Percentiles rank a stretch among this genome's conserved stretches.
These are phyloP conservation scores for Synergus gifuensis DNA, from an alignment of 2,888 invertebrate genomes.

Conservation along the genomic window DNA sequence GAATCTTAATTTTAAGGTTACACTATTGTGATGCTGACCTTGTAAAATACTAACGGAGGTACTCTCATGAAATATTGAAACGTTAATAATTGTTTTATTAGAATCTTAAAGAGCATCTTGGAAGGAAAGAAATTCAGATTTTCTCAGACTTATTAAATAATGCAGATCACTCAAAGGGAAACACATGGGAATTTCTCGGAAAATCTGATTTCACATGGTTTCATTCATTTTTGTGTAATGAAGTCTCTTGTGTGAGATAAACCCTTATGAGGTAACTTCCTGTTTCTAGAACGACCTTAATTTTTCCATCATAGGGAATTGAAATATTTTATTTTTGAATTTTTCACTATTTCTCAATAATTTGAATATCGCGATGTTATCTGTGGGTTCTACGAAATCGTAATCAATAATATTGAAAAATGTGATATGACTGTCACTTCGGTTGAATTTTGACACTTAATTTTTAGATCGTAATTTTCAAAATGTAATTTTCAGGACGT, in stretches of 20 bases:
- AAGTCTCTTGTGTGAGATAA: background rate
- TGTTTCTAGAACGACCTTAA: background rate
- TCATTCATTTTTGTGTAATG: background rate
- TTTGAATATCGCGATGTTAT: background rate
- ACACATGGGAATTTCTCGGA: conserved; percentile 20
- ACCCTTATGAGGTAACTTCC: background rate
- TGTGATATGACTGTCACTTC: conserved; percentile 21
- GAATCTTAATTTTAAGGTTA: too few species aligned
- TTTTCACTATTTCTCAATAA: background rate
- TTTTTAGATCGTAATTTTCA: too few species aligned
- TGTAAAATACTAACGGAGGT: conserved; percentile 18
- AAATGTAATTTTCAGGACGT: background rate
- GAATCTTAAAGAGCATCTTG: background rate
- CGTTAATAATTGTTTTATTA: background rate
- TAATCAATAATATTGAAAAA: background rate
- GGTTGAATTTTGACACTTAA: background rate
- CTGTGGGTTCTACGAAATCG: background rate
- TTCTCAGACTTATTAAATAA: conserved; percentile 31
- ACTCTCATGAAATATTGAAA: conserved; percentile 13
- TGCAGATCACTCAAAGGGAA: conserved; percentile 33
- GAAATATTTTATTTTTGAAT: background rate
- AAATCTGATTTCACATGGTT: conserved; percentile 1
- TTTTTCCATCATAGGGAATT: background rate
- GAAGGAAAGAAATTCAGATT: conserved; percentile 25
- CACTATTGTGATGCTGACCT: background rate